Percentiles rank a stretch among this genome's conserved stretches.
These are phyloP conservation scores for Eristalis pertinax DNA, from an alignment of 2,888 invertebrate species.

Conservation along the genomic window DNA sequence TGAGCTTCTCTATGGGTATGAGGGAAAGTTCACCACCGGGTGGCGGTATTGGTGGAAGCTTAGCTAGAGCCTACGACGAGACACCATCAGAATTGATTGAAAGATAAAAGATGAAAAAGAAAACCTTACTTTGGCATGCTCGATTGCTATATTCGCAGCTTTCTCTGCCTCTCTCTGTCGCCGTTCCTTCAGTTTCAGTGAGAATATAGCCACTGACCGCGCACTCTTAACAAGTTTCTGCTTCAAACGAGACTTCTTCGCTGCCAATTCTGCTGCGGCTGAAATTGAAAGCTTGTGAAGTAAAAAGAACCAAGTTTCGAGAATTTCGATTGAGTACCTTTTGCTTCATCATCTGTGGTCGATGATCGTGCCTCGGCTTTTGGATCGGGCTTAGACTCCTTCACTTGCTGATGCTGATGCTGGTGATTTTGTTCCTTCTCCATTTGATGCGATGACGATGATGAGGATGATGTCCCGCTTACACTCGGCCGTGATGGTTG, in stretches of 20 bases:
- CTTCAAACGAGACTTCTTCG: slow-evolving; percentile 87
- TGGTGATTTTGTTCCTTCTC: slow-evolving; percentile 74
- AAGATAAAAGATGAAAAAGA: not conserved
- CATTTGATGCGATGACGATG: slow-evolving; percentile 77
- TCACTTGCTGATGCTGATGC: slow-evolving; percentile 15
- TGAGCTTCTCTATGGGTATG: slow-evolving; percentile 92
- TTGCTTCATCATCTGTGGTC: slow-evolving; percentile 83
- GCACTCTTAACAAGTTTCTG: slow-evolving; percentile 92
- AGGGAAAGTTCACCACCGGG: slow-evolving; percentile 91
- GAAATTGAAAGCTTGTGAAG: not conserved
- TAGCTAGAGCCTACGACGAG: slow-evolving; percentile 80
- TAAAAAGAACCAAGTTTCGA: not conserved
- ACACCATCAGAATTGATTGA: not conserved
- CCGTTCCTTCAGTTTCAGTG: slow-evolving; percentile 89
- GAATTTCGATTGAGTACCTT: slow-evolving; percentile 81
- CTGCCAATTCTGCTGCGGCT: slow-evolving; percentile 84
- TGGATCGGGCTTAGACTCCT: slow-evolving; percentile 21
- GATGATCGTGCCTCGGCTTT: slow-evolving; percentile 35
- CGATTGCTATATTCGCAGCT: slow-evolving; percentile 85
- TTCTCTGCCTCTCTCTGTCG: slow-evolving; percentile 89
- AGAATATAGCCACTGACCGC: slow-evolving; percentile 92
- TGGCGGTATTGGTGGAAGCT: slow-evolving; percentile 81
- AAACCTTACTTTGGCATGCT: slow-evolving; percentile 81
- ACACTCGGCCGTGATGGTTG: slow-evolving; percentile 77
- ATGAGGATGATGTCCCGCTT: slow-evolving; percentile 78